Conservation (phyloP, 2,888 invertebrate species). For the Mongoloraphidia duomilia region DNA sequence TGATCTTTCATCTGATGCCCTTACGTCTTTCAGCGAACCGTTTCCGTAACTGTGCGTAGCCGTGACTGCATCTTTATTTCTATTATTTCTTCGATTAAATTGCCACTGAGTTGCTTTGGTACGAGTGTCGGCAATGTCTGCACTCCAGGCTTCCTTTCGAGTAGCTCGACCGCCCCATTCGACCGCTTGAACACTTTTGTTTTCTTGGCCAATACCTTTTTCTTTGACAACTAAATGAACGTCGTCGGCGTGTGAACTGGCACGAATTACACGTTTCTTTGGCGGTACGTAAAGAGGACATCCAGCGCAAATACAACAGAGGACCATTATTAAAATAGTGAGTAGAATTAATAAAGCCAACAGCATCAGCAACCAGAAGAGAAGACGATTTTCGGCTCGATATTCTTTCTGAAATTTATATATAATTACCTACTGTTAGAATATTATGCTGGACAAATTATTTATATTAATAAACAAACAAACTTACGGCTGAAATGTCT, state of each 20-base stretch:
- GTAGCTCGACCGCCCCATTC: slow-evolving; percentile 50
- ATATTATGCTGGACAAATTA: not conserved
- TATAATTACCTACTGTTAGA: not conserved
- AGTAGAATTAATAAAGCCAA: slow-evolving; percentile 60
- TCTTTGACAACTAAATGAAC: slow-evolving; percentile 59
- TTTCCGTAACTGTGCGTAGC: slow-evolving; percentile 21
- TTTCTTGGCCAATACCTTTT: slow-evolving; percentile 53
- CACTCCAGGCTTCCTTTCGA: slow-evolving; percentile 71
- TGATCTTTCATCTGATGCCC: slow-evolving; percentile 7
- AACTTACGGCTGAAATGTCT: too few relatives aligned
- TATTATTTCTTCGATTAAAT: slow-evolving; percentile 49
- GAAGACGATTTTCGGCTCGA: slow-evolving; percentile 54
- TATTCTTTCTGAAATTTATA: slow-evolving; percentile 46
- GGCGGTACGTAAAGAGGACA: slow-evolving; percentile 72
- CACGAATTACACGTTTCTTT: slow-evolving; percentile 59
- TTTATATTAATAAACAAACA: too few relatives aligned
- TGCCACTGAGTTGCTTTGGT: slow-evolving; percentile 59
- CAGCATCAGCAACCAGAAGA: slow-evolving; percentile 65
- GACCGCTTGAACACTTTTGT: slow-evolving; percentile 60
- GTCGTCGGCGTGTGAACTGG: slow-evolving; percentile 59
- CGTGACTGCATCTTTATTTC: slow-evolving; percentile 35
- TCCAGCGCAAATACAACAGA: slow-evolving; percentile 73
- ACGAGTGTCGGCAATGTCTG: slow-evolving; percentile 52
- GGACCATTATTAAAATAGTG: slow-evolving; percentile 52
- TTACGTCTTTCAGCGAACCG: slow-evolving; percentile 5